A percentile compares a stretch with the other conserved stretches of the same genome.
phyloP scores from a whole-genome alignment of 2,113 vertebrate genomes.

The Thamnophis sirtalis region DNA sequence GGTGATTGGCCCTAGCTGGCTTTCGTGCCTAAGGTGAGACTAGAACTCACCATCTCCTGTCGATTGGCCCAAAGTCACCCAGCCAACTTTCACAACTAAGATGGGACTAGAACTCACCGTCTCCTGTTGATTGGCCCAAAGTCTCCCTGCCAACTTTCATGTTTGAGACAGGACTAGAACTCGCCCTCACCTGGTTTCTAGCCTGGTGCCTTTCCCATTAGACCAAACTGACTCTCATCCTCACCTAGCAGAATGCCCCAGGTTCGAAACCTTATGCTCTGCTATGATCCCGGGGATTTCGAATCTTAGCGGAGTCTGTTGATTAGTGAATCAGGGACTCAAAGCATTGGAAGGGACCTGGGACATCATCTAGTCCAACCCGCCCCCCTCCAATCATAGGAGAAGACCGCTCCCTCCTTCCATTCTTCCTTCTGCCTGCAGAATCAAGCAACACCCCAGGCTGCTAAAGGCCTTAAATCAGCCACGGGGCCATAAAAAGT shows the following conservation, averaged over 20 bases:
- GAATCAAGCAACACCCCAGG: rapidly evolving
- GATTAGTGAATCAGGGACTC: not conserved
- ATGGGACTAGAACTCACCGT: not conserved
- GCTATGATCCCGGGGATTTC: not conserved
- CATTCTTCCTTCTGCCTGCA: not conserved
- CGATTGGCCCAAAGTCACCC: not conserved
- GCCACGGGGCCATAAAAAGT: not conserved
- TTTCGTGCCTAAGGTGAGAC: rapidly evolving
- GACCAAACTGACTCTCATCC: not conserved
- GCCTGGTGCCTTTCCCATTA: not conserved
- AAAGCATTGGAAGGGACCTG: not conserved
- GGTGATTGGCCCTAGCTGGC: rapidly evolving
- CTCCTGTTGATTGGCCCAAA: not conserved
- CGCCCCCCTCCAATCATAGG: not conserved
- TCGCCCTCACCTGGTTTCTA: not conserved
- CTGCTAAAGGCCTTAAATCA: not conserved
- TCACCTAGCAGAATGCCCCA: not conserved
- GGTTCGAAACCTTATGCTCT: not conserved
- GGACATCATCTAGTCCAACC: not conserved
- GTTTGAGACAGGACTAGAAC: too few relatives aligned
- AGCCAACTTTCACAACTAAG: rapidly evolving
- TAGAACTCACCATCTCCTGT: not conserved
- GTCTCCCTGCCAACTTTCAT: too few relatives aligned
- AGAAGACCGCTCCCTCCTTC: not conserved
- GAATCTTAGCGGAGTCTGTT: not conserved